Conservation (phyloP, 2,113 vertebrate species). For the Triplophysa siluroides region DNA sequence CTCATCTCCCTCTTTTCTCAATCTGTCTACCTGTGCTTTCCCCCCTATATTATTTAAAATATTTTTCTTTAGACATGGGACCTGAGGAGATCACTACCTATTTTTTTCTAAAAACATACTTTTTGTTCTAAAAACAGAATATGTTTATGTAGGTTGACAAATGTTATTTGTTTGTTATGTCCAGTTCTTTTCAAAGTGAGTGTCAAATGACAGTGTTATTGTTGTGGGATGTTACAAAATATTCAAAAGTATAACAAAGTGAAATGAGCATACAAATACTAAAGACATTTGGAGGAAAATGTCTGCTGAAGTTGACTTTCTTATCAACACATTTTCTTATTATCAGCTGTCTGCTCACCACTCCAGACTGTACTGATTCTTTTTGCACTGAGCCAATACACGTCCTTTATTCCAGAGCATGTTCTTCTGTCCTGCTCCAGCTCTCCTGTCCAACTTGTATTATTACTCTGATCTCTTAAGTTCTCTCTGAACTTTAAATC, state of each 20-base stretch:
- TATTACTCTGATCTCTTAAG: background rate
- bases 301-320: background rate
- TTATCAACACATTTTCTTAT: slow-evolving; percentile 5
- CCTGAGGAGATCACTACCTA: background rate
- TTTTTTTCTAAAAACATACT: background rate
- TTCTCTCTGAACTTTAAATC: background rate
- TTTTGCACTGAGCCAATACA: background rate
- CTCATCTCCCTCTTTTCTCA: slow-evolving; percentile 15
- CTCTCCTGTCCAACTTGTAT: background rate
- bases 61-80: background rate
- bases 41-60: slow-evolving; percentile 7
- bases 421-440: background rate
- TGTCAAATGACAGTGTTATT: background rate
- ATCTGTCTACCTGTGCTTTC: background rate
- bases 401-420: background rate
- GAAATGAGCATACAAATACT: background rate
- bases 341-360: background rate
- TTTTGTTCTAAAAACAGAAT: no score
- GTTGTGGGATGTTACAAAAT: background rate
- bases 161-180: background rate
- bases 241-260: background rate
- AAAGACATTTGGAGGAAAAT: background rate
- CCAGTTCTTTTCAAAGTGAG: background rate
- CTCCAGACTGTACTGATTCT: background rate
- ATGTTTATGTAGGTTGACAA: background rate